Conservation (phyloP, 2,888 invertebrate genomes). For the Coecobrya sp. region DNA sequence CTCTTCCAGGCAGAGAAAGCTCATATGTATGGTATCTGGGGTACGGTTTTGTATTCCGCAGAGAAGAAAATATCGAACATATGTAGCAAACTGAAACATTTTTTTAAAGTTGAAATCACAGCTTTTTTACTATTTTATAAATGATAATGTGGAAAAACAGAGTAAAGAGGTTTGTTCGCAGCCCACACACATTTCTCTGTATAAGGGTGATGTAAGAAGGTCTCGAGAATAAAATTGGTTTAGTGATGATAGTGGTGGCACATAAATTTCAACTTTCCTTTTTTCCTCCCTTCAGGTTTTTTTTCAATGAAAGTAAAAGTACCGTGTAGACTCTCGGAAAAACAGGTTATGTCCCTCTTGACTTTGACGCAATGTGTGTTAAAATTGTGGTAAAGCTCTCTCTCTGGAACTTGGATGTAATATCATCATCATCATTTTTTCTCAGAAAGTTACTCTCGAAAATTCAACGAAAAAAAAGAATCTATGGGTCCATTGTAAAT, state of each 20-base stretch:
- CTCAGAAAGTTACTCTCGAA: neutral
- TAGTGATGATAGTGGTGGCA: constrained; percentile 35
- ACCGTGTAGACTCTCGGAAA: neutral
- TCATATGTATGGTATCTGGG: too few relatives aligned
- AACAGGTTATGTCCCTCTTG: constrained; percentile 48
- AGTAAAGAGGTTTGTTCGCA: constrained; percentile 27
- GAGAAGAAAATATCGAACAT: neutral
- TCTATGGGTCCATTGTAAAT: constrained; percentile 5
- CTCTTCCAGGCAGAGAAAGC: neutral
- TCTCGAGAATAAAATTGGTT: constrained; percentile 19
- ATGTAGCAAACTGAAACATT: neutral
- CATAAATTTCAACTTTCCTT: constrained; percentile 65
- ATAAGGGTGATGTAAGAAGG: neutral
- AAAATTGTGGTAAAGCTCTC: constrained; percentile 32
- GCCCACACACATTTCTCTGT: neutral
- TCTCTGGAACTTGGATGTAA: neutral
- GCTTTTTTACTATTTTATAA: constrained; percentile 35
- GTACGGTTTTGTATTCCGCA: neutral
- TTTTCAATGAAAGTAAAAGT: constrained; percentile 49
- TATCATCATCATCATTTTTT: constrained; percentile 28
- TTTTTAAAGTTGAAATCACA: constrained; percentile 34
- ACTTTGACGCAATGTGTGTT: constrained; percentile 57
- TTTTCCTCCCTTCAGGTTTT: constrained; percentile 17
- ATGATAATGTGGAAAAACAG: constrained; percentile 38
- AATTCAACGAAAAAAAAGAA: constrained; percentile 2